Conservation (phyloP, 2,113 vertebrate species). For the Motacilla alba region DNA sequence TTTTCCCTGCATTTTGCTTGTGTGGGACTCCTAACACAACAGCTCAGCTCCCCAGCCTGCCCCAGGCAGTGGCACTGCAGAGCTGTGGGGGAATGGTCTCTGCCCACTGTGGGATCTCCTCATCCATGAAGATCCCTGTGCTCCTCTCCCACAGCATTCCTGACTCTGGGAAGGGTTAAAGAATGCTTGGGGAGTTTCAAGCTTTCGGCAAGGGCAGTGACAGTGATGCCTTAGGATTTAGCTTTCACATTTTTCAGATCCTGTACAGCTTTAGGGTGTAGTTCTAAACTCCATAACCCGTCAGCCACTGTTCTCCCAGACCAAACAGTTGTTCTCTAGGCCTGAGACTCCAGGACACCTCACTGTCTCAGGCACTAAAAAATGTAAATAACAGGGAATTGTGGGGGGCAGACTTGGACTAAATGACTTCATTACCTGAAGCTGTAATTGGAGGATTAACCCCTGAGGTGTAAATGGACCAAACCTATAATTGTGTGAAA, state of each 20-base stretch:
- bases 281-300: not conserved
- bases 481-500: not conserved
- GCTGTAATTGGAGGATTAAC: not conserved
- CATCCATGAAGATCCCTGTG: not conserved
- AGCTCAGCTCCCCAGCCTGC: not conserved
- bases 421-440: not conserved
- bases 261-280: no score
- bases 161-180: not conserved
- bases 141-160: not conserved
- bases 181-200: not conserved
- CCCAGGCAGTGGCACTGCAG: not conserved
- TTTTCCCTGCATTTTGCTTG: not conserved
- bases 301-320: not conserved
- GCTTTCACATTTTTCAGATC: not conserved
- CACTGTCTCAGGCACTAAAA: not conserved
- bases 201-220: not conserved
- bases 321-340: not conserved
- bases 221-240: not conserved
- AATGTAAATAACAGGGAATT: not conserved
- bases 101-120: not conserved
- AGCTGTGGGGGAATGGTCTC: not conserved
- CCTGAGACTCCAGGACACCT: not conserved
- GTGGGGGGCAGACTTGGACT: accelerated
- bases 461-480: no score
- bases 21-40: not conserved